phyloP scores from a whole-genome alignment of 2,113 vertebrate species.

The Mobula birostris region DNA sequence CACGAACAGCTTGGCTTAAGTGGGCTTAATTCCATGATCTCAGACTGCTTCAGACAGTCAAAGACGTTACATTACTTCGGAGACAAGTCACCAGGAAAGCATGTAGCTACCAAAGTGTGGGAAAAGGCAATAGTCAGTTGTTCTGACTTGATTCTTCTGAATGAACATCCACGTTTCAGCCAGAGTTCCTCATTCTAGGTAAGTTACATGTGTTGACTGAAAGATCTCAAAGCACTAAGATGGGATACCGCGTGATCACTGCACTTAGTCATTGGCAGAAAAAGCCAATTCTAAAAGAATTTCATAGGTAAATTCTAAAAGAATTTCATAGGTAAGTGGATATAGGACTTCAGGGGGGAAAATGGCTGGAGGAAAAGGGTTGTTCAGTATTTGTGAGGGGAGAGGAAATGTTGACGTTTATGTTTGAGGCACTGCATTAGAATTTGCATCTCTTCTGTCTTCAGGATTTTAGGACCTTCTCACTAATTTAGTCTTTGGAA shows the following conservation, averaged over 20 bases:
- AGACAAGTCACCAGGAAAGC: neutral
- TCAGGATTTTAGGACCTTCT: neutral
- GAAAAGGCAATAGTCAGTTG: neutral
- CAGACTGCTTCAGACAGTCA: neutral
- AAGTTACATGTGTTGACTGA: neutral
- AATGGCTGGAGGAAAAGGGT: too few species aligned
- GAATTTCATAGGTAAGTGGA: neutral
- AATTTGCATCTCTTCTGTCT: too few species aligned
- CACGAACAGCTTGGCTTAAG: neutral
- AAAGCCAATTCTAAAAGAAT: neutral
- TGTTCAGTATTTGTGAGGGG: too few species aligned
- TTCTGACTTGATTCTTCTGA: neutral
- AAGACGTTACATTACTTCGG: neutral
- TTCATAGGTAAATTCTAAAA: neutral
- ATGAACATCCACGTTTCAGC: neutral
- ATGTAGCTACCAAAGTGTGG: neutral
- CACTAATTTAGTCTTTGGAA: neutral
- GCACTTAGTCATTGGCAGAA: neutral
- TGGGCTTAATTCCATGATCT: neutral
- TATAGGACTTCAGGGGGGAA: too few species aligned
- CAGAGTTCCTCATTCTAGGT: neutral
- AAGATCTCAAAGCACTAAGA: neutral
- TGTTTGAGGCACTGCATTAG: too few species aligned
- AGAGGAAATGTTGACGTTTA: too few species aligned
- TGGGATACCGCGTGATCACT: neutral